Percentiles rank a stretch among this genome's conserved stretches.
Evolutionary conservation across 1,140 invertebrate species (phyloP).

Genomic region (Drosophila takahashii): DNA sequence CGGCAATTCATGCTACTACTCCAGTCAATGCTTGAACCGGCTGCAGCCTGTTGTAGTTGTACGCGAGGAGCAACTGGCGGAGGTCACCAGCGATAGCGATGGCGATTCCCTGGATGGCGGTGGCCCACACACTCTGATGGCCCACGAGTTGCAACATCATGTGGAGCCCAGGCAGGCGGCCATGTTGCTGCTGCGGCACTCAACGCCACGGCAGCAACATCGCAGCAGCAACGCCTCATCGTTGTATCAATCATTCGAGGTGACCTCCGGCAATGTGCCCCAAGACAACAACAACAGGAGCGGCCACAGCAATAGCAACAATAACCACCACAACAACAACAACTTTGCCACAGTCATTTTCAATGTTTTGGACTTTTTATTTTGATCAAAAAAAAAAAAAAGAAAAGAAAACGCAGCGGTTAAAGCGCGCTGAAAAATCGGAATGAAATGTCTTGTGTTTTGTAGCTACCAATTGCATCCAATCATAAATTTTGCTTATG

Average conservation of each 20-base stretch:
- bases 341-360: slow-evolving; percentile 79
- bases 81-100: slow-evolving; percentile 42
- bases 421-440: slow-evolving; percentile 9
- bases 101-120: slow-evolving; percentile 60
- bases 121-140: slow-evolving; percentile 50
- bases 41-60: slow-evolving; percentile 24
- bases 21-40: slow-evolving; percentile 59
- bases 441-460: slow-evolving; percentile 59
- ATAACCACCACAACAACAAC: slow-evolving; percentile 53
- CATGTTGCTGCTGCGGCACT: slow-evolving; percentile 57
- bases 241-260: slow-evolving; percentile 66
- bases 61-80: neutral
- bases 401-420: neutral
- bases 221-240: slow-evolving; percentile 50
- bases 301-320: slow-evolving; percentile 38
- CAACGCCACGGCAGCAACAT: slow-evolving; percentile 56
- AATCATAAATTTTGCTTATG: slow-evolving; percentile 43
- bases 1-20: slow-evolving; percentile 64
- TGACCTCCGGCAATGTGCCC: slow-evolving; percentile 6
- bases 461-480: slow-evolving; percentile 38
- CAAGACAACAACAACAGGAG: slow-evolving; percentile 19
- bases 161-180: slow-evolving; percentile 39
- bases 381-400: slow-evolving; percentile 45
- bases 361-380: slow-evolving; percentile 82
- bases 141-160: slow-evolving; percentile 62